Percentiles rank a stretch among this genome's conserved stretches.
phyloP scores from a whole-genome alignment of 2,797 vertebrate species.

The Podarcis siculus region DNA sequence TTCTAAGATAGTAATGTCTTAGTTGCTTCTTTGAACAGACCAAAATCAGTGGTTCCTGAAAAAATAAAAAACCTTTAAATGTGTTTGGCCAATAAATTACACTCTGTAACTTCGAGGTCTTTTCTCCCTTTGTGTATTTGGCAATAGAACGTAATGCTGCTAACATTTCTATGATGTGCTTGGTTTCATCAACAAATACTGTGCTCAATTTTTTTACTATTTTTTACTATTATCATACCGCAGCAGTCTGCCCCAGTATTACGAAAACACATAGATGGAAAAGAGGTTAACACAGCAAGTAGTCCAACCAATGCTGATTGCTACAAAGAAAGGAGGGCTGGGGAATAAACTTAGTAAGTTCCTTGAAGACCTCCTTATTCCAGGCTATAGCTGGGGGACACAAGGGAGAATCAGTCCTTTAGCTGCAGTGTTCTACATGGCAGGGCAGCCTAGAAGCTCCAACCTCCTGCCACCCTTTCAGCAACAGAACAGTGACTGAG shows the following conservation, averaged over 20 bases:
- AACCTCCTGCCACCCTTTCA: not conserved
- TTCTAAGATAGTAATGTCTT: not conserved
- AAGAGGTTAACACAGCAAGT: not conserved
- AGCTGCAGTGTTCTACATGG: not conserved
- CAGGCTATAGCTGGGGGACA: not conserved
- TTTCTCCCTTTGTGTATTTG: not conserved
- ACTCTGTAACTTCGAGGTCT: not conserved
- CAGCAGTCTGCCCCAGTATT: not conserved
- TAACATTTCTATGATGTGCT: conserved; percentile 18
- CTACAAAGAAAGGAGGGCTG: not conserved
- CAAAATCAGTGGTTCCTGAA: not conserved
- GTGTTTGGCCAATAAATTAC: not conserved
- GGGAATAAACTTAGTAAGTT: not conserved
- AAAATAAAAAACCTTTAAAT: not conserved
- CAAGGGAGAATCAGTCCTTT: not conserved
- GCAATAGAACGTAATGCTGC: not conserved
- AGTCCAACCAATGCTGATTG: not conserved
- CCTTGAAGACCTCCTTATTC: not conserved
- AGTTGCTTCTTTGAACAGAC: not conserved
- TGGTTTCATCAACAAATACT: not conserved
- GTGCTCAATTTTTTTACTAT: not conserved
- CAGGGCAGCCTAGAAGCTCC: not conserved
- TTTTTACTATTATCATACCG: not conserved
- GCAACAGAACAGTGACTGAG: not conserved
- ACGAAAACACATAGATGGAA: not conserved